Evolutionary conservation across 1,140 invertebrate genomes (phyloP).

Genomic region (Neomicropteryx cornuta): DNA sequence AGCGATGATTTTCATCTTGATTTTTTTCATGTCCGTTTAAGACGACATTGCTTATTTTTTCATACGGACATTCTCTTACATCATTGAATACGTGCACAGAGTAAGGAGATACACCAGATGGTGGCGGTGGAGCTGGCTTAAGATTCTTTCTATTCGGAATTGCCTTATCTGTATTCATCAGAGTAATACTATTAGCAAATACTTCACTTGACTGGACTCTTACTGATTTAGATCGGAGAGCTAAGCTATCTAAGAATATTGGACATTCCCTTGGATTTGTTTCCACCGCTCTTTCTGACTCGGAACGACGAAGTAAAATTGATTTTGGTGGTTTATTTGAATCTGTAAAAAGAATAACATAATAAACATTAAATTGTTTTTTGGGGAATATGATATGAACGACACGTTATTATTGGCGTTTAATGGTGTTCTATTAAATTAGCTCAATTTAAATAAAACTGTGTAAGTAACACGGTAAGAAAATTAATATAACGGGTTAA

Average conservation of each 20-base stretch:
- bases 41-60: too few relatives aligned
- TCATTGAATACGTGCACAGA: too few relatives aligned
- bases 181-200: slow-evolving; percentile 20
- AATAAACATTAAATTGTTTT: too few relatives aligned
- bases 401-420: too few relatives aligned
- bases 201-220: slow-evolving; percentile 46
- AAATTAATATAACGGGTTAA: too few relatives aligned
- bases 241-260: slow-evolving; percentile 58
- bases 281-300: slow-evolving; percentile 34
- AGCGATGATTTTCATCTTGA: too few relatives aligned
- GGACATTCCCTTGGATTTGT: slow-evolving; percentile 44
- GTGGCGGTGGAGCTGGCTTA: slow-evolving; percentile 14
- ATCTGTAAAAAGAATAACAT: slow-evolving; percentile 23
- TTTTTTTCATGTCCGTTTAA: too few relatives aligned
- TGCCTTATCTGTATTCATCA: slow-evolving; percentile 19
- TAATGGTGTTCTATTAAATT: too few relatives aligned
- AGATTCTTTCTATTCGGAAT: slow-evolving; percentile 9
- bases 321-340: slow-evolving; percentile 29
- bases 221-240: slow-evolving; percentile 52
- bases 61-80: too few relatives aligned
- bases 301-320: slow-evolving; percentile 26
- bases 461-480: too few relatives aligned
- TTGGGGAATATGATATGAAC: too few relatives aligned
- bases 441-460: neutral
- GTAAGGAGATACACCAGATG: too few relatives aligned